Evolutionary conservation across 2,113 vertebrate species (phyloP), one percentile per base, ranked within the genome.

Genomic region (Rhynchomys soricoides): DNA sequence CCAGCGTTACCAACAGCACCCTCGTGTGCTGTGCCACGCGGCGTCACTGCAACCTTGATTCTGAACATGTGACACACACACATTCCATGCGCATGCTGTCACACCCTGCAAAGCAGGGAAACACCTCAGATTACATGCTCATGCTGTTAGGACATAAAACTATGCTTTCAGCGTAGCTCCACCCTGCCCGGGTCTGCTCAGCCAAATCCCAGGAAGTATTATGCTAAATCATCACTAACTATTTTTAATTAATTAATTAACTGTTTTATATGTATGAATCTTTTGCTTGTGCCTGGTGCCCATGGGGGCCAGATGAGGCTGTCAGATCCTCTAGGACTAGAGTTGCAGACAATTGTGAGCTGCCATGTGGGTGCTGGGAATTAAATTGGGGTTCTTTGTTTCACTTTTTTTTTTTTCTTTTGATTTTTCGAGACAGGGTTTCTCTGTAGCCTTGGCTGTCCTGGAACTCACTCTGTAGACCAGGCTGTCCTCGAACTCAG

Each of bases 21-120:
- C 8, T 16, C 19, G 17, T n/a, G n/a, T 1, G 45, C 4, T 8
- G 19, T 10, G 24, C 10, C 43, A 16, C 11, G 1, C 1, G 0
- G 85, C 4, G 11, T 50, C 83, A 48, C 43, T 37, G 62, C 19
- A 34, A 29, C 29, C 45, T 31, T 37, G 78, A 16, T 34, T n/a
- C 78, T 37, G 50, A 55, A 26, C 34, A 37, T 21, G 7, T 4
- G 45, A 52, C 45, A 26, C 17, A 1, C 17, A 1, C 45, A 52
- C 62, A 37, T 52, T 37, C 64, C 45, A 24, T 8, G 64, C 26
- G 31, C 21, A 5, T 3, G 45, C 85, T 15, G 10, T 52, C 85
- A 50, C 19, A 37, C 45, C 29, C 11, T 52, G 16, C 12, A 37
- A 24, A 22, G 62, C 34, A n/a, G 43, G 29, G 40, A 86, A 22